These are phyloP conservation scores for Chlorodrepanis virens DNA, from an alignment of 2,113 vertebrate genomes.

Conservation along the genomic window DNA sequence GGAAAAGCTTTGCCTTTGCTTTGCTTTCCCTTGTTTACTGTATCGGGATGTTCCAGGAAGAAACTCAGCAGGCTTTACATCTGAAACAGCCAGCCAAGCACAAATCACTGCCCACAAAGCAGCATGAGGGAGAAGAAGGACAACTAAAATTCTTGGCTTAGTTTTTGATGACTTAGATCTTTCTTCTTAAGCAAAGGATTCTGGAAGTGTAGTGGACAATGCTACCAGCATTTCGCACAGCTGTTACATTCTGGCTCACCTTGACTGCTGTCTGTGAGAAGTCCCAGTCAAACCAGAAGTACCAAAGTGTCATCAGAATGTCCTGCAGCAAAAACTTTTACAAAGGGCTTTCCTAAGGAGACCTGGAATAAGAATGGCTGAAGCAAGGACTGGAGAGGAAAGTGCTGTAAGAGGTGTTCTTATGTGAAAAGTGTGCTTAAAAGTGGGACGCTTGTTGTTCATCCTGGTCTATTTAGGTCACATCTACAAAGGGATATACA, in stretches of 20 bases:
- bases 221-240: background rate
- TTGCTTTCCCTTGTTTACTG: slow-evolving; percentile 66
- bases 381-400: background rate
- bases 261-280: background rate
- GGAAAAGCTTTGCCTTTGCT: slow-evolving; percentile 64
- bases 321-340: background rate
- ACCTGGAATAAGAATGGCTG: background rate
- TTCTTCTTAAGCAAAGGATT: background rate
- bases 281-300: background rate
- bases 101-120: background rate
- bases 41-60: slow-evolving; percentile 46
- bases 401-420: background rate
- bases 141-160: background rate
- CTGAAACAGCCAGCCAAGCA: background rate
- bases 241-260: background rate
- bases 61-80: slow-evolving; percentile 25
- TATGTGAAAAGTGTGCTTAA: background rate
- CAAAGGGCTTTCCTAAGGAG: background rate
- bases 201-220: background rate
- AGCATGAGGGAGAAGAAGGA: background rate
- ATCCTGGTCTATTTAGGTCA: background rate
- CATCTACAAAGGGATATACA: background rate
- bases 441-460: background rate
- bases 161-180: background rate
- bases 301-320: background rate